Conservation (phyloP, 1,140 invertebrate genomes). For the Goniozus legneri region DNA sequence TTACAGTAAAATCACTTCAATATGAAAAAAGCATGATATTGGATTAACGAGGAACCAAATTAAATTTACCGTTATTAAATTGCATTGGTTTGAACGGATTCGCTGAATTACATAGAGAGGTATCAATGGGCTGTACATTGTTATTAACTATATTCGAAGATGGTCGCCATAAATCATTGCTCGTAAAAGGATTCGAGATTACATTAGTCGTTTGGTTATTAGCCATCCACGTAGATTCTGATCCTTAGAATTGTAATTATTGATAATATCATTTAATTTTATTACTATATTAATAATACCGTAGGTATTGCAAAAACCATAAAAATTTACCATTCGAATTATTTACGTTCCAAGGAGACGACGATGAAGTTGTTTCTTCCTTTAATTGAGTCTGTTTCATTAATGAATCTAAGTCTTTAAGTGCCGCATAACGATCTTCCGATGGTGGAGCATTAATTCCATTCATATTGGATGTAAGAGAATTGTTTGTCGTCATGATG, state of each 20-base stretch:
- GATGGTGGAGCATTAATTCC: constrained; percentile 52
- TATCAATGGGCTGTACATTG: constrained; percentile 44
- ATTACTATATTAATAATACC: background rate
- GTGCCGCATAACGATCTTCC: constrained; percentile 76
- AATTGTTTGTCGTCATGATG: constrained; percentile 15
- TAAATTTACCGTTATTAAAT: constrained; percentile 43
- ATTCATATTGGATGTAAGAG: constrained; percentile 31
- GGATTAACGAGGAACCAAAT: constrained; percentile 1
- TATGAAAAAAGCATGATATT: constrained; percentile 11
- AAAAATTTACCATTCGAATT: constrained; percentile 38
- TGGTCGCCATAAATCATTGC: constrained; percentile 42
- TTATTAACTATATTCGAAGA: constrained; percentile 46
- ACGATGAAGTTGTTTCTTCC: constrained; percentile 35
- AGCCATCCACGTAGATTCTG: constrained; percentile 41
- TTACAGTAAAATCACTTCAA: constrained; percentile 12
- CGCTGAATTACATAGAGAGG: constrained; percentile 34
- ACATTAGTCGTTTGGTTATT: constrained; percentile 41
- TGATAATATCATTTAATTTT: too few species aligned
- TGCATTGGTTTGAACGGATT: constrained; percentile 48
- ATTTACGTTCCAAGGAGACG: constrained; percentile 44
- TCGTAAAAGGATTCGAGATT: constrained; percentile 48
- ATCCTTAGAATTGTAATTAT: too few species aligned
- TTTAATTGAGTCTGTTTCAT: constrained; percentile 58
- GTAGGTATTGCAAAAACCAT: background rate
- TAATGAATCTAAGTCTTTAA: constrained; percentile 74